Percentiles rank a stretch among this genome's conserved stretches.
Evolutionary conservation across 53 echinoderm and acorn worm genomes (phyloP).

Genomic region (Zoroaster sp.): DNA sequence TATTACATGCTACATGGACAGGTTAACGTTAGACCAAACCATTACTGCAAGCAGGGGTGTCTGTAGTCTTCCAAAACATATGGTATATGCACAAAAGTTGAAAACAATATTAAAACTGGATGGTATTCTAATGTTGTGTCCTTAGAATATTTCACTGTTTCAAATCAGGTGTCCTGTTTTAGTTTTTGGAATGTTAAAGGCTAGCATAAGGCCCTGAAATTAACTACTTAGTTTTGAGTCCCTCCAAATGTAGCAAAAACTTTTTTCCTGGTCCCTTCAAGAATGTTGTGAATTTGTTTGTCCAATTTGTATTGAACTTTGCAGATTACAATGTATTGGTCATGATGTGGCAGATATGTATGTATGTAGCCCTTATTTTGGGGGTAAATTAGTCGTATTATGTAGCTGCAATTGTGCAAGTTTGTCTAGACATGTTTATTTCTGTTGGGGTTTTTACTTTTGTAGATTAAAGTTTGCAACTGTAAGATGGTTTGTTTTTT

Average conservation of each 20-base stretch:
- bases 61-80: not conserved
- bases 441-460: too few species aligned
- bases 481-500: too few species aligned
- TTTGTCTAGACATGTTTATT: too few species aligned
- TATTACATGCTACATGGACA: not conserved
- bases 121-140: not conserved
- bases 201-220: not conserved
- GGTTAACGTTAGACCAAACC: not conserved
- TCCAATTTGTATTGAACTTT: not conserved
- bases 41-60: constrained; percentile 1
- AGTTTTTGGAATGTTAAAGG: not conserved
- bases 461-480: too few species aligned
- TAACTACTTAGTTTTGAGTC: not conserved
- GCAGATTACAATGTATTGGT: too few species aligned
- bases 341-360: too few species aligned
- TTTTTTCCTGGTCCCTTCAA: constrained; percentile 4
- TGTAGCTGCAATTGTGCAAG: too few species aligned
- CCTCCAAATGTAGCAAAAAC: not conserved
- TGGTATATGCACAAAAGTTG: not conserved
- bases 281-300: constrained; percentile 29
- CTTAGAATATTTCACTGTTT: not conserved
- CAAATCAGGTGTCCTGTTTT: not conserved
- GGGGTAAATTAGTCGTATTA: too few species aligned
- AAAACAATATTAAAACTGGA: not conserved
- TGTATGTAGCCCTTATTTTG: too few species aligned